These are phyloP conservation scores for Pedetes capensis DNA, from an alignment of 2,113 vertebrate genomes.

Conservation along the genomic window DNA sequence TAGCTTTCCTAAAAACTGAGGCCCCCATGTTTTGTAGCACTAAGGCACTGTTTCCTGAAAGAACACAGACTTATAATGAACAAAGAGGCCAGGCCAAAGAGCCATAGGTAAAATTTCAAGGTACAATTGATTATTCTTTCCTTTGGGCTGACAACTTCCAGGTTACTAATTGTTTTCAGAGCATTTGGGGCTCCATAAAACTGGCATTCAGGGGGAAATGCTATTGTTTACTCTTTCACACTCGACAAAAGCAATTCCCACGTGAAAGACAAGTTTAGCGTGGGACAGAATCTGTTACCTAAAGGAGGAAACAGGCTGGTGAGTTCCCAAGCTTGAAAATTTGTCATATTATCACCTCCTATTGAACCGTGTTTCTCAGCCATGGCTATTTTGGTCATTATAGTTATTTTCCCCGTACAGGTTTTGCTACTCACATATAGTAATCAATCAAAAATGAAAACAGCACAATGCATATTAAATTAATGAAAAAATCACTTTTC, in stretches of 20 bases:
- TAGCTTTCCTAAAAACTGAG: background rate
- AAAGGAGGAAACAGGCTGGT: conserved; percentile 88
- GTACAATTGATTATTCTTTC: conserved; percentile 96
- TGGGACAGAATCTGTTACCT: conserved; percentile 83
- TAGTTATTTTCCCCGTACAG: conserved; percentile 9
- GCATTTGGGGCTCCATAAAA: conserved; percentile 90
- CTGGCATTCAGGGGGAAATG: conserved; percentile 95
- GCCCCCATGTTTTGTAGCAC: conserved; percentile 62
- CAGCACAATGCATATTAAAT: conserved; percentile 82
- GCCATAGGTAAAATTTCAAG: conserved; percentile 86
- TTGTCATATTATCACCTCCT: conserved; percentile 83
- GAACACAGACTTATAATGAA: conserved; percentile 80
- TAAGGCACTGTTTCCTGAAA: conserved; percentile 77
- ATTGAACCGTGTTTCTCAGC: conserved; percentile 79
- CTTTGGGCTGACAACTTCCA: conserved; percentile 94
- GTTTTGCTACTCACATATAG: conserved; percentile 76
- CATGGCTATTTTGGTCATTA: conserved; percentile 80
- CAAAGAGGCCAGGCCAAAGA: conserved; percentile 80
- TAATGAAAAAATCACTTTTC: conserved; percentile 81
- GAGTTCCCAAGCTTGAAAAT: conserved; percentile 90
- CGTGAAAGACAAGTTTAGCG: conserved; percentile 94
- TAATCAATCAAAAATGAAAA: conserved; percentile 82
- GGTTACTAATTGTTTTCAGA: conserved; percentile 96
- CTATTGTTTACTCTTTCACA: conserved; percentile 98
- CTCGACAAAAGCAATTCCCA: conserved; percentile 97